Evolutionary conservation across 2,113 vertebrate species (phyloP).

Genomic region (Paramisgurnus dabryanus): DNA sequence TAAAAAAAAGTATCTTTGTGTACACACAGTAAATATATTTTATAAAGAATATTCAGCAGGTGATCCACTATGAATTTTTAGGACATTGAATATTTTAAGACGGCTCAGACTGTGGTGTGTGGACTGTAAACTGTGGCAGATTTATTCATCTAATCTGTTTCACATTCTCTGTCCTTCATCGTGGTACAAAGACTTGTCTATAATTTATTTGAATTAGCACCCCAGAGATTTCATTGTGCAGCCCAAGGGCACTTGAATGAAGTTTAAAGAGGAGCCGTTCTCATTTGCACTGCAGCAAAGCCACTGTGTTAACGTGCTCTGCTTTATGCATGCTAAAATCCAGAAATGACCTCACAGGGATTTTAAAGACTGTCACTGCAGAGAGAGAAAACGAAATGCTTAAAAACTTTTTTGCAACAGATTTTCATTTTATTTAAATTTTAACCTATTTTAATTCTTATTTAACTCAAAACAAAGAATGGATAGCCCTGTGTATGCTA

Average conservation of each 20-base stretch:
- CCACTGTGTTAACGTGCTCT: background rate
- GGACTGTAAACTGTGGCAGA: background rate
- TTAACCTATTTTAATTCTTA: no score
- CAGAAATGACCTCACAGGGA: conserved; percentile 14
- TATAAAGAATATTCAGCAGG: background rate
- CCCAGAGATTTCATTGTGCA: conserved; percentile 9
- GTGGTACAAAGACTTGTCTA: conserved; percentile 8
- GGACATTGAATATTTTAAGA: background rate
- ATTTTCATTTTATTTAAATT: no score
- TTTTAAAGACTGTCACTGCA: background rate
- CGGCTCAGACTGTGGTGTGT: background rate
- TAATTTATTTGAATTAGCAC: conserved; percentile 32
- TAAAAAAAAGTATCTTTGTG: no score
- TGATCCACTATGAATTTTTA: background rate
- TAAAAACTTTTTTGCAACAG: no score
- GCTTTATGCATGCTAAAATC: conserved; percentile 14
- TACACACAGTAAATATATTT: no score
- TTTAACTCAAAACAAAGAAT: no score
- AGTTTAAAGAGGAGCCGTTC: conserved; percentile 21
- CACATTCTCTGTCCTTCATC: background rate
- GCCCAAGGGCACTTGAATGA: conserved; percentile 13
- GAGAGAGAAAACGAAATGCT: background rate
- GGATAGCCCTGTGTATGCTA: no score
- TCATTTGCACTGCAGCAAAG: background rate
- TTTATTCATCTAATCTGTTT: conserved; percentile 9